Evolutionary conservation across 64 coral and sea anemone species (phyloP), one percentile per base, ranked within the genome.

Genomic region (Acropora tenuis): DNA sequence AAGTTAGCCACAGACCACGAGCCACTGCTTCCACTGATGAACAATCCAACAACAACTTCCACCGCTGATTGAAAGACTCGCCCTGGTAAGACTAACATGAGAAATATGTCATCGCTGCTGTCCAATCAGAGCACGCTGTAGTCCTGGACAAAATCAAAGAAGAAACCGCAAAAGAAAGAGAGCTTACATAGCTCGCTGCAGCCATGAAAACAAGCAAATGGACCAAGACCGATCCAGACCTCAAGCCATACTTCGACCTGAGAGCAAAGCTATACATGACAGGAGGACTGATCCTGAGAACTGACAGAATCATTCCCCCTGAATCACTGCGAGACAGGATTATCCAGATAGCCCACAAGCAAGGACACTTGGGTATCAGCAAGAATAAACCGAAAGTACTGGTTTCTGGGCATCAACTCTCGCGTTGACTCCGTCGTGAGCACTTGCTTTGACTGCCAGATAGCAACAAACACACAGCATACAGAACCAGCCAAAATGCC

Each of bases 341-440:
- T 30, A 30, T 30, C 30, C 30, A 69, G 81, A 71, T 89, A 17
- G 89, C 94, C 15, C 78, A 92, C 60, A 92, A 92, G 61, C 94
- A 80, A 89, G 86, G 94, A 84, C 90, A 96, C 74, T 68, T 96
- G 18, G 86, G 94, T 2, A 57, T 92, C 60, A 77, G n/a, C n/a
- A 90, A 96, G 47, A 96, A 84, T 40, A 92, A 92, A 85, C 30
- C 30, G 30, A 30, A 30, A 30, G 30, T 30, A 92, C 42, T 96
- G 90, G 79, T 92, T 82, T 4, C 94, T 89, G 18, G 60, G 40
- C 47, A 95, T 91, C 78, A 88, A 95, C 84, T 5, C 43, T 41
- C 65, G 74, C 45, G 88, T 95, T 63, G 94, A 95, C 49, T 53
- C 85, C 15, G 9, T 74, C 55, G 83, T 92, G 30, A 79, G 82